These are phyloP conservation scores for Mormyrops boulengeri DNA, from an alignment of 2,797 vertebrate genomes.

Conservation along the genomic window DNA sequence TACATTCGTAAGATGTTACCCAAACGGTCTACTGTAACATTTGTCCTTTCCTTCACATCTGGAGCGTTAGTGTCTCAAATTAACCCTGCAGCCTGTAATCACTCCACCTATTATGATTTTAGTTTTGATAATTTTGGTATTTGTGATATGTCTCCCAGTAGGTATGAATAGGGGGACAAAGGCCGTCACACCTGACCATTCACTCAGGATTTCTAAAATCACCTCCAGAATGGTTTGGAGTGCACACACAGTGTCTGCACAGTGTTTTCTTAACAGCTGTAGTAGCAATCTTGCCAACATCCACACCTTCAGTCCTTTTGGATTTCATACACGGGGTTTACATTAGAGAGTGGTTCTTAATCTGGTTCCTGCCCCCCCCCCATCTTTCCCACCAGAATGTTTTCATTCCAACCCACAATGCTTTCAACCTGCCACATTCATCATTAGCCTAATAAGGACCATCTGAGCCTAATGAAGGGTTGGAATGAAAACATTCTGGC, in stretches of 20 bases:
- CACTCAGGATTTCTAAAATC: neutral
- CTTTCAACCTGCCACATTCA: neutral
- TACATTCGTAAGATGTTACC: neutral
- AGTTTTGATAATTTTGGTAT: neutral
- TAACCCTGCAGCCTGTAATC: neutral
- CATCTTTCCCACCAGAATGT: neutral
- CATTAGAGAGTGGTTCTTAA: neutral
- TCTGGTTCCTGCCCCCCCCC: neutral
- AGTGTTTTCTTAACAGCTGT: neutral
- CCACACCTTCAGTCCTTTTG: neutral
- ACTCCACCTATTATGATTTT: neutral
- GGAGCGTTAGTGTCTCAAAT: neutral
- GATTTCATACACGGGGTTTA: neutral
- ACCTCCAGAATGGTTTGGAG: neutral
- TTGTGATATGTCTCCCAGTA: neutral
- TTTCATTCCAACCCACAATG: neutral
- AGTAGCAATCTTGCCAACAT: neutral
- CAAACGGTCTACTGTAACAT: neutral
- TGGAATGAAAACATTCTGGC: neutral
- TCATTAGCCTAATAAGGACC: neutral
- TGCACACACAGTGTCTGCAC: neutral
- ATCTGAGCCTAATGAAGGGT: neutral
- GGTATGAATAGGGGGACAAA: neutral
- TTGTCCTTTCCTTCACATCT: neutral
- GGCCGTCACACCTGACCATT: neutral